These are phyloP conservation scores for Thereva unica DNA, from an alignment of 2,888 invertebrate genomes.

Conservation along the genomic window DNA sequence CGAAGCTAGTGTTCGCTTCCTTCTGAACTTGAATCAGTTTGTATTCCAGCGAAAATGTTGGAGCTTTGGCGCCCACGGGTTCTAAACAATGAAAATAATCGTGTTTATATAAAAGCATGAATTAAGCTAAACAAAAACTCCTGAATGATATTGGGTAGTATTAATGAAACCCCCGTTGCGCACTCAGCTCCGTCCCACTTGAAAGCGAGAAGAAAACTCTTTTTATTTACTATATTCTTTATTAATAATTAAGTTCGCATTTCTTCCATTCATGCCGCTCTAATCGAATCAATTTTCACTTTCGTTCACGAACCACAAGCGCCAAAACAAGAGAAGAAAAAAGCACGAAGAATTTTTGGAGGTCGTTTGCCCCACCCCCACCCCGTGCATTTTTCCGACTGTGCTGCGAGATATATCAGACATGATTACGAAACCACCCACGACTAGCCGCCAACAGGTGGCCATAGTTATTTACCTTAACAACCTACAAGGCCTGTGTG, in stretches of 20 bases:
- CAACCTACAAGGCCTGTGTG: too few species aligned
- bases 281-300: neutral
- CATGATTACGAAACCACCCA: neutral
- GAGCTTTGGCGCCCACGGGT: constrained; percentile 69
- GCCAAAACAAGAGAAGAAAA: constrained; percentile 1
- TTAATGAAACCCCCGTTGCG: too few species aligned
- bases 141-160: too few species aligned
- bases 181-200: too few species aligned
- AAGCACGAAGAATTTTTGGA: neutral
- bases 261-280: too few species aligned
- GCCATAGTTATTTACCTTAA: neutral
- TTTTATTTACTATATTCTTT: too few species aligned
- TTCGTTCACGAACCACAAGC: constrained; percentile 15
- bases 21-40: constrained; percentile 48
- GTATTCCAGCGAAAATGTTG: constrained; percentile 60
- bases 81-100: constrained; percentile 58
- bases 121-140: too few species aligned
- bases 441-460: constrained; percentile 23
- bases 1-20: constrained; percentile 43
- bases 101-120: too few species aligned
- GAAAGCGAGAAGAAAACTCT: too few species aligned
- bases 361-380: constrained; percentile 14
- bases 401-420: too few species aligned
- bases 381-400: neutral
- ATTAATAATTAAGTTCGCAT: too few species aligned